These are phyloP conservation scores for Yponomeuta evonymella DNA, from an alignment of 2,888 invertebrate species.

Conservation along the genomic window DNA sequence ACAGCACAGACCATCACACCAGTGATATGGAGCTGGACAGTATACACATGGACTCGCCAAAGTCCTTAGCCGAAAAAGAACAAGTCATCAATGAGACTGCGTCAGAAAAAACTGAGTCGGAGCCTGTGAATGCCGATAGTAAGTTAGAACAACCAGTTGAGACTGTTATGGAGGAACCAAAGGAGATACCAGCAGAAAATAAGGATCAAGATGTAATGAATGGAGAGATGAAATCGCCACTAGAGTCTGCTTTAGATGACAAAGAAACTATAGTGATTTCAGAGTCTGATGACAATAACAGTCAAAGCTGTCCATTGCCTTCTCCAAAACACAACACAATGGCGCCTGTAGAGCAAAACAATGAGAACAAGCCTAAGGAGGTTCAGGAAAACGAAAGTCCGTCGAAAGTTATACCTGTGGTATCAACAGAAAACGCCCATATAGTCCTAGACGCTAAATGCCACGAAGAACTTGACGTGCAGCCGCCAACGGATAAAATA, in stretches of 20 bases:
- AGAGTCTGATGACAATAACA: slow-evolving; percentile 68
- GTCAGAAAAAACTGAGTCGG: slow-evolving; percentile 39
- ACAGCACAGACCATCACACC: slow-evolving; percentile 65
- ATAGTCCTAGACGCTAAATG: slow-evolving; percentile 62
- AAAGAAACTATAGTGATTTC: slow-evolving; percentile 68
- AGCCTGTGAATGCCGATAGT: slow-evolving; percentile 30
- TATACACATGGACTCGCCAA: slow-evolving; percentile 68
- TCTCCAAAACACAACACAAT: slow-evolving; percentile 55
- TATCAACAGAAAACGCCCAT: slow-evolving; percentile 61
- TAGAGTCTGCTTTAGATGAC: slow-evolving; percentile 50
- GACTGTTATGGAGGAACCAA: slow-evolving; percentile 30
- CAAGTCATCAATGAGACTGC: slow-evolving; percentile 54
- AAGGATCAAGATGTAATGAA: slow-evolving; percentile 42
- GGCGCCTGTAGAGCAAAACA: slow-evolving; percentile 41
- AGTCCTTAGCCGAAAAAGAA: slow-evolving; percentile 58
- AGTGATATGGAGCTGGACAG: slow-evolving; percentile 72
- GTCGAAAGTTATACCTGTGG: slow-evolving; percentile 61
- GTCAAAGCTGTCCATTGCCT: slow-evolving; percentile 69
- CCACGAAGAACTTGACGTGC: slow-evolving; percentile 44
- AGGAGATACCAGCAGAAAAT: slow-evolving; percentile 35
- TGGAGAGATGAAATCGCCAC: slow-evolving; percentile 48
- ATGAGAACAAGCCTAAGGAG: slow-evolving; percentile 53
- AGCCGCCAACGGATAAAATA: slow-evolving; percentile 47
- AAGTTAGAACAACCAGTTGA: slow-evolving; percentile 33
- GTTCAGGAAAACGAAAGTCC: slow-evolving; percentile 58